Percentiles rank a stretch among this genome's conserved stretches.
Evolutionary conservation across 1,140 invertebrate genomes (phyloP).

Genomic region (Augochlora pura): DNA sequence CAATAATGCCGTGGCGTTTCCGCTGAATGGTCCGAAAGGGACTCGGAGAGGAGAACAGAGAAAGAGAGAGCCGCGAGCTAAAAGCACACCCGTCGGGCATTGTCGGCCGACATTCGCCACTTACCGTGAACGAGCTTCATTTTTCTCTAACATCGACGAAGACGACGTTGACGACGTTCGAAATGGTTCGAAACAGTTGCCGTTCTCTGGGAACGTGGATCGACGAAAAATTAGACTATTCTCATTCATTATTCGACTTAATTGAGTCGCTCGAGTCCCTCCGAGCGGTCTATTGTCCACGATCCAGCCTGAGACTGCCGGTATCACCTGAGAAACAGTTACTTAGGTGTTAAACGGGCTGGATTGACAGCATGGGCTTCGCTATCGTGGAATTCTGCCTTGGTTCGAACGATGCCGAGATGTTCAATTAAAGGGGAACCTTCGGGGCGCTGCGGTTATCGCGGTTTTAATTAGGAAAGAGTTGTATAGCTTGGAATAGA

Average conservation of each 20-base stretch:
- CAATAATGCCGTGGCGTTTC: slow-evolving; percentile 68
- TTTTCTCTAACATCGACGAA: neutral
- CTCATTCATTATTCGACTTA: neutral
- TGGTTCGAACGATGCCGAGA: too few species aligned
- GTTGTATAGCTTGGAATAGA: too few species aligned
- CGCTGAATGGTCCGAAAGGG: slow-evolving; percentile 63
- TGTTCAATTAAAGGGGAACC: too few species aligned
- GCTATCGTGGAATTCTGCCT: too few species aligned
- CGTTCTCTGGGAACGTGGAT: neutral
- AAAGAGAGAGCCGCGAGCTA: slow-evolving; percentile 60
- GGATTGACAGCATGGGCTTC: too few species aligned
- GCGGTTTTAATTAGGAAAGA: too few species aligned
- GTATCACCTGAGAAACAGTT: neutral
- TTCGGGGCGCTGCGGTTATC: too few species aligned
- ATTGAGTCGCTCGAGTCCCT: neutral
- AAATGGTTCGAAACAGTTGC: too few species aligned
- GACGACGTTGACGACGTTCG: neutral
- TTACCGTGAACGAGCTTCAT: slow-evolving; percentile 36
- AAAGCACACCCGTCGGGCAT: slow-evolving; percentile 73
- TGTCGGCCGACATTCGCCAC: slow-evolving; percentile 61
- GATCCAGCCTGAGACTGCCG: neutral
- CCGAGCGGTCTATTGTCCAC: neutral
- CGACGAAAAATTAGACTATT: neutral
- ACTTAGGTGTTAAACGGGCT: too few species aligned
- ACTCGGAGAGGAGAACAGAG: slow-evolving; percentile 8